These are phyloP conservation scores for Megaptera novaeangliae DNA, from an alignment of 2,113 vertebrate species.

Conservation along the genomic window DNA sequence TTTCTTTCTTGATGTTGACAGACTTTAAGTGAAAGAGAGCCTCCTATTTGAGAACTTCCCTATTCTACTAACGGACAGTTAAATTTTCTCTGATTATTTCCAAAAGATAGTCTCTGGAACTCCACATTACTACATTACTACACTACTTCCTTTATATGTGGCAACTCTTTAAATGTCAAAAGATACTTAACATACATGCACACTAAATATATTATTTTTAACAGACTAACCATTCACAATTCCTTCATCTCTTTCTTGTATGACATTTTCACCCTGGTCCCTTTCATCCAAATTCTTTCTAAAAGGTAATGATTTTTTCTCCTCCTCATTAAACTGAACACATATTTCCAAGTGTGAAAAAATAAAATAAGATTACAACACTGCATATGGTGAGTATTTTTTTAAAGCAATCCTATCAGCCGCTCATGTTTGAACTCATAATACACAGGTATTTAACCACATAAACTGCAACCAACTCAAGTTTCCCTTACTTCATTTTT, in stretches of 20 bases:
- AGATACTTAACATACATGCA: not conserved
- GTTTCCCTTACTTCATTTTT: not conserved
- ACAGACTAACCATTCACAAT: not conserved
- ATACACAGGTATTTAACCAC: not conserved
- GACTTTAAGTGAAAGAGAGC: not conserved
- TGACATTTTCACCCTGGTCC: not conserved
- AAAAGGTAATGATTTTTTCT: not conserved
- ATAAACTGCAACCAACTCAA: not conserved
- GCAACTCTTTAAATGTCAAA: not conserved
- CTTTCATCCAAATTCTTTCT: not conserved
- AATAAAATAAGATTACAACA: not conserved
- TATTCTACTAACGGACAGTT: not conserved
- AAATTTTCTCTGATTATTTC: not conserved
- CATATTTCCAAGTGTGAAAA: not conserved
- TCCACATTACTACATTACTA: not conserved
- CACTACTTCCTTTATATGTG: not conserved
- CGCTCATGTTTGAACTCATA: not conserved
- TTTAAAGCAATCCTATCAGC: not conserved
- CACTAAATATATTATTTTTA: not conserved
- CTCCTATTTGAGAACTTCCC: not conserved
- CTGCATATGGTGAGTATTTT: not conserved
- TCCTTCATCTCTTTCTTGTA: not conserved
- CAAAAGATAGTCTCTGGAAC: not conserved
- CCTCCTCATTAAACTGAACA: not conserved
- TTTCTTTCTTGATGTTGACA: not conserved